phyloP scores from a whole-genome alignment of 1,140 invertebrate genomes.

The Brachystomella parvula region DNA sequence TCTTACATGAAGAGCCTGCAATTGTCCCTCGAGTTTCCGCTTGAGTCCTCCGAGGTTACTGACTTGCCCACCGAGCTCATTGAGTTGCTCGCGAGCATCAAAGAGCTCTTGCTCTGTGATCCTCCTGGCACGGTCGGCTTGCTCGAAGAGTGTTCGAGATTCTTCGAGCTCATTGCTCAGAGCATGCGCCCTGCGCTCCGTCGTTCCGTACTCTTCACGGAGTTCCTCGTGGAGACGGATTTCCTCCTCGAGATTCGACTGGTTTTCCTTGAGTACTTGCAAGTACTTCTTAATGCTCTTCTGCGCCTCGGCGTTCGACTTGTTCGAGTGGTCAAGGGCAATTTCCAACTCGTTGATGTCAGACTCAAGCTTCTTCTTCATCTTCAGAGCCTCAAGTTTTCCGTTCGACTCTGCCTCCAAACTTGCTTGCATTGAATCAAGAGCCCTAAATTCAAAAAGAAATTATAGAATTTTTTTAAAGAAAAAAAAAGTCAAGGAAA shows the following conservation, averaged over 20 bases:
- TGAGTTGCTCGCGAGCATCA: constrained; percentile 53
- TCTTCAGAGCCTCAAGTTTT: constrained; percentile 94
- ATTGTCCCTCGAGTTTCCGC: constrained; percentile 95
- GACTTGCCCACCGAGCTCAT: constrained; percentile 91
- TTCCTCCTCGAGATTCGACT: constrained; percentile 92
- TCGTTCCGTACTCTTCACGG: constrained; percentile 88
- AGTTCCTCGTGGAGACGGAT: constrained; percentile 92
- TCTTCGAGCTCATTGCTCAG: constrained; percentile 94
- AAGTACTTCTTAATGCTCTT: constrained; percentile 96
- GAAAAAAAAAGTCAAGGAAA: too few species aligned
- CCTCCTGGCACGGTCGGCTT: constrained; percentile 72
- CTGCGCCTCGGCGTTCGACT: constrained; percentile 95
- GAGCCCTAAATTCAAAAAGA: constrained; percentile 51
- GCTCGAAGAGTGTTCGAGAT: constrained; percentile 87
- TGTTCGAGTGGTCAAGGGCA: constrained; percentile 94
- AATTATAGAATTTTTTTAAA: background rate
- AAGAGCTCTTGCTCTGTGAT: constrained; percentile 44
- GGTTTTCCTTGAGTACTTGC: constrained; percentile 88
- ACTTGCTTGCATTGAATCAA: constrained; percentile 98
- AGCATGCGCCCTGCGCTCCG: constrained; percentile 89
- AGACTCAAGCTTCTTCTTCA: constrained; percentile 99
- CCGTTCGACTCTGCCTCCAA: constrained; percentile 97
- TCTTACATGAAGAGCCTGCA: constrained; percentile 83
- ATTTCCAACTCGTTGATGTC: constrained; percentile 99
- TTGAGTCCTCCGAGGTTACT: constrained; percentile 92